phyloP scores from a whole-genome alignment of 2,797 vertebrate genomes.

The Pseudochirops corinnae region DNA sequence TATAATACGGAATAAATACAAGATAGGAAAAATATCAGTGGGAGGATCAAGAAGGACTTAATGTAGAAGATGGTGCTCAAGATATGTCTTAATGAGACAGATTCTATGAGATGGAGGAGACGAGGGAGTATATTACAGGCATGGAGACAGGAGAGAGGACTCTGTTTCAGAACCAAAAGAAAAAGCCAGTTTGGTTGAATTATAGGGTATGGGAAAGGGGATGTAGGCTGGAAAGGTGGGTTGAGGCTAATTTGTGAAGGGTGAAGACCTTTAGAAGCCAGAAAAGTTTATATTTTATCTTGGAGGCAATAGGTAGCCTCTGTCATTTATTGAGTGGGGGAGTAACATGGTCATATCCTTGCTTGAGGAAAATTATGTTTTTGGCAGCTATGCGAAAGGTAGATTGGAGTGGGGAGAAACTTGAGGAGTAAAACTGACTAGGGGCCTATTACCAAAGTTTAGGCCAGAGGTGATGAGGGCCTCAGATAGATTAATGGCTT shows the following conservation, averaged over 20 bases:
- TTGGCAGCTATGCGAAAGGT: not conserved
- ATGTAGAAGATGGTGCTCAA: not conserved
- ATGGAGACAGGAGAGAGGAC: not conserved
- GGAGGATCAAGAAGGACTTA: not conserved
- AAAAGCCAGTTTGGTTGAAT: not conserved
- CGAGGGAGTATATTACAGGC: not conserved
- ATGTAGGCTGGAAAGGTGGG: not conserved
- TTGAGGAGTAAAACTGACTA: not conserved
- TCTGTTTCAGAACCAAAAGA: not conserved
- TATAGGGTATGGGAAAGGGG: not conserved
- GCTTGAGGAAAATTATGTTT: not conserved
- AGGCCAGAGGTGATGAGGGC: not conserved
- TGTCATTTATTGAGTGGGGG: not conserved
- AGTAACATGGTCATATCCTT: not conserved
- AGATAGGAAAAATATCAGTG: not conserved
- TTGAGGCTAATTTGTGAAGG: not conserved
- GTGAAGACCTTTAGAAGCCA: not conserved
- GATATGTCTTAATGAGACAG: not conserved
- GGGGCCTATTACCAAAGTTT: not conserved
- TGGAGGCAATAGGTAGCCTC: not conserved
- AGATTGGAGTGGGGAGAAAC: not conserved
- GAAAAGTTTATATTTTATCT: not conserved
- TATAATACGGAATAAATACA: not conserved
- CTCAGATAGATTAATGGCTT: not conserved
- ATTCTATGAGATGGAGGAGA: not conserved